Evolutionary conservation across 53 echinoderm and acorn worm genomes (phyloP).

Genomic region (Actinopyga echinites): DNA sequence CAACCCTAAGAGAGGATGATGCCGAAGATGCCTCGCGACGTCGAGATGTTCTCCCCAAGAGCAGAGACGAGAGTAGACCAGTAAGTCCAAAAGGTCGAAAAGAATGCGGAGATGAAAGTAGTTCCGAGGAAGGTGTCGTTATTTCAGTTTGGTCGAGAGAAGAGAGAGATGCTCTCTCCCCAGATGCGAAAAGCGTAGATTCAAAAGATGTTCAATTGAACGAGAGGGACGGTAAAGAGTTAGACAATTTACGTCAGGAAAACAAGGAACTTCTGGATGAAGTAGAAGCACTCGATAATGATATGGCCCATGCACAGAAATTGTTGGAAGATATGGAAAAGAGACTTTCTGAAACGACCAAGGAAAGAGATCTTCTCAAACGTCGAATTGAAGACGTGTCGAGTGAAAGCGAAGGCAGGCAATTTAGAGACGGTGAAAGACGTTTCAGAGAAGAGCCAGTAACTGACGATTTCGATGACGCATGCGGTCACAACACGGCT

Average conservation of each 20-base stretch:
- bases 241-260: slow-evolving; percentile 39
- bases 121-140: slow-evolving; percentile 10
- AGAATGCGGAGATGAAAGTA: neutral
- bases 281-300: slow-evolving; percentile 58
- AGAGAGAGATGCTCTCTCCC: neutral
- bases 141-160: slow-evolving; percentile 14
- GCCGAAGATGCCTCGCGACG: slow-evolving; percentile 9
- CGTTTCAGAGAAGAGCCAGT: neutral
- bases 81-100: neutral
- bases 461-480: slow-evolving; percentile 12
- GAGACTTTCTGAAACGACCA: slow-evolving; percentile 46
- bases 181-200: neutral
- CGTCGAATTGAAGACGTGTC: slow-evolving; percentile 13
- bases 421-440: neutral
- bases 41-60: slow-evolving; percentile 25
- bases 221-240: neutral
- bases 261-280: slow-evolving; percentile 61
- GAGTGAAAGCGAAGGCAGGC: neutral
- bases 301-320: slow-evolving; percentile 55
- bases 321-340: slow-evolving; percentile 63
- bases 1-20: slow-evolving; percentile 46
- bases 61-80: neutral
- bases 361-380: slow-evolving; percentile 40
- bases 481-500: slow-evolving; percentile 17
- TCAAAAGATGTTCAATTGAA: neutral